These are phyloP conservation scores for Acipenser oxyrinchus DNA, from an alignment of 2,797 vertebrate species.

Conservation along the genomic window DNA sequence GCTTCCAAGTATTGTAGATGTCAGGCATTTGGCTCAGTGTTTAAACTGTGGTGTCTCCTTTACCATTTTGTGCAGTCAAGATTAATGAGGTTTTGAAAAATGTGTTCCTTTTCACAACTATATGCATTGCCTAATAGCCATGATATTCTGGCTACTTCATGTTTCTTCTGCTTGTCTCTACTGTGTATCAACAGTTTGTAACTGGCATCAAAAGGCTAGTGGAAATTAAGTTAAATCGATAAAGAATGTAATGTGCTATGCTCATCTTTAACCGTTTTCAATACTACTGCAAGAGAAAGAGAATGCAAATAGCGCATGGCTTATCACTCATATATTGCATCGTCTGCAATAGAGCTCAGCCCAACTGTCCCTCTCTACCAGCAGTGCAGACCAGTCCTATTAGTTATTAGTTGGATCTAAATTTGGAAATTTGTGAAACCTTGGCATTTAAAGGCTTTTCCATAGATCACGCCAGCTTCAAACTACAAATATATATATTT, in stretches of 20 bases:
- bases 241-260: neutral
- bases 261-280: too few relatives aligned
- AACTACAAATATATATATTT: too few relatives aligned
- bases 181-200: conserved; percentile 23
- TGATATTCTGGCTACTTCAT: conserved; percentile 24
- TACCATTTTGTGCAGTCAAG: conserved; percentile 14
- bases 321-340: too few relatives aligned
- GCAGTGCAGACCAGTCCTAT: too few relatives aligned
- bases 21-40: conserved; percentile 5
- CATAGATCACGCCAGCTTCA: too few relatives aligned
- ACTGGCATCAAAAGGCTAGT: conserved; percentile 24
- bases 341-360: too few relatives aligned
- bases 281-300: too few relatives aligned
- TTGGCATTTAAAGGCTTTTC: too few relatives aligned
- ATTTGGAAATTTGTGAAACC: too few relatives aligned
- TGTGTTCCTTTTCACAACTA: conserved; percentile 22
- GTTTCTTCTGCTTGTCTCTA: conserved; percentile 22
- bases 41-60: conserved; percentile 2
- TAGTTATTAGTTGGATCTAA: too few relatives aligned
- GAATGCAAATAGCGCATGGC: too few relatives aligned
- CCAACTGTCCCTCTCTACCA: too few relatives aligned
- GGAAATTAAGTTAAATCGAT: conserved; percentile 31
- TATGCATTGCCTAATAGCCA: conserved; percentile 29
- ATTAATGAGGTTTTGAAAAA: conserved; percentile 30
- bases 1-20: conserved; percentile 20